These are phyloP conservation scores for Ladona fulva DNA, from an alignment of 1,140 invertebrate genomes.

Conservation along the genomic window DNA sequence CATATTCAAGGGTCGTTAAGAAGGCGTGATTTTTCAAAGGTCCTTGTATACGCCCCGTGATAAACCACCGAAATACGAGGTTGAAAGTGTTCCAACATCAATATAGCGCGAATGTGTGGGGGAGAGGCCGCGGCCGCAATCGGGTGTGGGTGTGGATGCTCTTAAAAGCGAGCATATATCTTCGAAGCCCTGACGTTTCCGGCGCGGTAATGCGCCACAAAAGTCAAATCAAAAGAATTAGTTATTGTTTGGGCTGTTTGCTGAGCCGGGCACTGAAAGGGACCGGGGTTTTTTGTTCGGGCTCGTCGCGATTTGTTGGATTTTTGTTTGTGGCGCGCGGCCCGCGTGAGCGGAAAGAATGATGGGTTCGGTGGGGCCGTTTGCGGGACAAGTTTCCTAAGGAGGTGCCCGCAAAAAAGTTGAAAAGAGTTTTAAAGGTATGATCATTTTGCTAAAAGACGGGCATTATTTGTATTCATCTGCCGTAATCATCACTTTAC, in stretches of 20 bases:
- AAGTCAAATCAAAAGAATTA: constrained; percentile 4
- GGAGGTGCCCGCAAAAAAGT: no score
- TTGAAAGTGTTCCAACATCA: constrained; percentile 9
- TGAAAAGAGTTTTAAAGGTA: no score
- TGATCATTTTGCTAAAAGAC: no score
- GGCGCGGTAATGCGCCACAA: neutral
- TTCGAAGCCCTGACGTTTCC: neutral
- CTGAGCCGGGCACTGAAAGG: no score
- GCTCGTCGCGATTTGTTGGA: no score
- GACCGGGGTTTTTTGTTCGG: no score
- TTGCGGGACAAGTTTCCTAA: no score
- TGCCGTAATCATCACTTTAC: no score
- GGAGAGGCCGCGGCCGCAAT: neutral
- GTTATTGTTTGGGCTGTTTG: neutral
- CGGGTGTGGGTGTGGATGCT: neutral
- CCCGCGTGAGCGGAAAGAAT: no score
- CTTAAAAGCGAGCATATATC: neutral
- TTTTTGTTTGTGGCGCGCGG: no score
- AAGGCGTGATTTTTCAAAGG: constrained; percentile 4
- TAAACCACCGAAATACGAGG: constrained; percentile 4
- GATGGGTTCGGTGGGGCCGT: no score
- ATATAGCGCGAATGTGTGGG: neutral
- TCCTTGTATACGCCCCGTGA: neutral
- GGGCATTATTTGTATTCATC: no score
- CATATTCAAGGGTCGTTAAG: constrained; percentile 5